Evolutionary conservation across 2,113 vertebrate species (phyloP), one percentile per base, ranked within the genome.

Genomic region (Ramphastos sulfuratus): DNA sequence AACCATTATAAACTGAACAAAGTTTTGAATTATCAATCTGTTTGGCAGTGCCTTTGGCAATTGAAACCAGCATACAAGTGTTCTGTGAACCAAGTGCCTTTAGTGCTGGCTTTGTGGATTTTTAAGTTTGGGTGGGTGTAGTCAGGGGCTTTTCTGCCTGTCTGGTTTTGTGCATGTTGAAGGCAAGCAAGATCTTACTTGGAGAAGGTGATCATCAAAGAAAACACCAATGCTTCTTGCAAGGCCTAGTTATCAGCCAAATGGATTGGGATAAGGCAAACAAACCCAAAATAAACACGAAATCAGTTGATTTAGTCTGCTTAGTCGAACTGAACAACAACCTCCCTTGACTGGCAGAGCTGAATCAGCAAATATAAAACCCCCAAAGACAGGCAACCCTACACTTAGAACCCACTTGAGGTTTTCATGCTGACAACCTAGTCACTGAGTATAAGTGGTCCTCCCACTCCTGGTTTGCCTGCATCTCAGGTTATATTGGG

Each of bases 361-460:
- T 98, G 97, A 98, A 95, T 97, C 97, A 97, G 97, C 97, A 97
- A 97, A 96, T 96, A 96, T 80, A 95, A 97, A 95, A 94, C 94
- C 97, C 79, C 75, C 93, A 66, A 94, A 94, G 92, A 90, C 55
- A 71, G 67, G 85, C 96, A 97, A 97, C 97, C 97, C 97, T 98
- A 77, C 96, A 97, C 87, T 97, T 98, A 97, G 77, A 97, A 92
- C 97, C 97, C 96, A 97, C 97, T 96, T 97, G 97, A 97, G 97
- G 98, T 96, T 97, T 98, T 95, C 92, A 95, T 2, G 31, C 94
- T 90, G 95, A 97, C 97, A 97, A 91, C 87, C 86, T 58, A 87
- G 94, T 96, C 77, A 39, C 96, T 96, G 97, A 97, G 97, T 96
- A 97, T 96, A 97, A 96, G 96, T 73, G 74, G 91, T 95, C 97